Conservation (phyloP, 2,797 vertebrate species). For the Poeciliopsis presidionis region DNA sequence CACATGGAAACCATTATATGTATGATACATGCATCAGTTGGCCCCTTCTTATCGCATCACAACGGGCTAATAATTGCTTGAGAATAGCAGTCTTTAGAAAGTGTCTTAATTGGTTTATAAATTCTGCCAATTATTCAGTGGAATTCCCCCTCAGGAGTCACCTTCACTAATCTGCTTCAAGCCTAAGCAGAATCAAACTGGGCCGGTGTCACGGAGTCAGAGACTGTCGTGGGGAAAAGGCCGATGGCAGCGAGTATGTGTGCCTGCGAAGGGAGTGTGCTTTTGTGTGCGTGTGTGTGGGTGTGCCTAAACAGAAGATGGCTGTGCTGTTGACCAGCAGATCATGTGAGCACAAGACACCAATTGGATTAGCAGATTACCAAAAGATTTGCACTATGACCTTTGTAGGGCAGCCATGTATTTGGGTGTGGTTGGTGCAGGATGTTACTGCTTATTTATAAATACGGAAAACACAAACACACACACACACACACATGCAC, state of each 20-base stretch:
- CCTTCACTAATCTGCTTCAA: slow-evolving; percentile 81
- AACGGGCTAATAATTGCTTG: slow-evolving; percentile 73
- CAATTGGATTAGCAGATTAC: slow-evolving; percentile 86
- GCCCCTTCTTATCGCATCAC: slow-evolving; percentile 73
- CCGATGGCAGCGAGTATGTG: slow-evolving; percentile 40
- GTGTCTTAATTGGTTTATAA: slow-evolving; percentile 81
- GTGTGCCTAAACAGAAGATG: slow-evolving; percentile 51
- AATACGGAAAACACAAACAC: slow-evolving; percentile 24
- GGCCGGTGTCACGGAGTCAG: slow-evolving; percentile 67
- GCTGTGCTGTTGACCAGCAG: slow-evolving; percentile 59
- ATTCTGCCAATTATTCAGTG: slow-evolving; percentile 78
- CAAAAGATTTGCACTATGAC: slow-evolving; percentile 79
- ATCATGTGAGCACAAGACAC: slow-evolving; percentile 80
- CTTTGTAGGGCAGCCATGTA: slow-evolving; percentile 62
- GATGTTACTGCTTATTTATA: slow-evolving; percentile 54
- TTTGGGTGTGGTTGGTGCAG: slow-evolving; percentile 64
- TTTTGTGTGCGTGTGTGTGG: slow-evolving; percentile 27
- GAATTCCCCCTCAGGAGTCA: slow-evolving; percentile 78
- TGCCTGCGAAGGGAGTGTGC: slow-evolving; percentile 32
- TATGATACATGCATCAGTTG: slow-evolving; percentile 49
- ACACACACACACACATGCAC: slow-evolving; percentile 14
- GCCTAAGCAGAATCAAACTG: slow-evolving; percentile 73
- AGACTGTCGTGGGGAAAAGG: slow-evolving; percentile 50
- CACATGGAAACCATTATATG: slow-evolving; percentile 44
- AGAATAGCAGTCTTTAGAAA: slow-evolving; percentile 71